These are phyloP conservation scores for Sinotaia quadrata DNA, from an alignment of 2,888 invertebrate genomes.

Conservation along the genomic window DNA sequence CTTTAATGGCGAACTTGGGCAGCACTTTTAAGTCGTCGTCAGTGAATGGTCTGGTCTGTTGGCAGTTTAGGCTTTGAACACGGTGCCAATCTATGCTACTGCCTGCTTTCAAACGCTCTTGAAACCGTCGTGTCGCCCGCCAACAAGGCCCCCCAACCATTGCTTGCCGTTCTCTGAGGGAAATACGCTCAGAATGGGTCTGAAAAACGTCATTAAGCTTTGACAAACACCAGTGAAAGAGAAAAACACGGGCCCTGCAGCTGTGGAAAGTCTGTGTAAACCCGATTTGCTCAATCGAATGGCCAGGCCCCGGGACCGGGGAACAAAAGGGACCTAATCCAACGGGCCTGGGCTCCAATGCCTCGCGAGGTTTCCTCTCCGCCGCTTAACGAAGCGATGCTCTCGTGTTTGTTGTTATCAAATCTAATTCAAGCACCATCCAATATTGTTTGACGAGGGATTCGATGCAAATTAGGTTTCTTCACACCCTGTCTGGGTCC, in stretches of 20 bases:
- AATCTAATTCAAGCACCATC: constrained; percentile 31
- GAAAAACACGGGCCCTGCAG: constrained; percentile 14
- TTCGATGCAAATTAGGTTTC: constrained; percentile 33
- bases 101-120: neutral
- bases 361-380: neutral
- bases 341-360: neutral
- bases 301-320: neutral
- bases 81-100: neutral
- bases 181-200: neutral
- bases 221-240: constrained; percentile 25
- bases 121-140: neutral
- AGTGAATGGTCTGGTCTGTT: no score
- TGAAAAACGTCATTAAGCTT: constrained; percentile 29
- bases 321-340: constrained; percentile 1
- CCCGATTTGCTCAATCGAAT: constrained; percentile 25
- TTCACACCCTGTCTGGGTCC: constrained; percentile 1
- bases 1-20: no score
- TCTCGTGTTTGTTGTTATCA: constrained; percentile 27
- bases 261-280: constrained; percentile 15
- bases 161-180: neutral
- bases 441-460: constrained; percentile 29
- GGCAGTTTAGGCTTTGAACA: neutral
- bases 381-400: no score
- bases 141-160: neutral
- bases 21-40: no score